phyloP scores from a whole-genome alignment of 2,113 vertebrate genomes.

The Oxygymnocypris stewartii region DNA sequence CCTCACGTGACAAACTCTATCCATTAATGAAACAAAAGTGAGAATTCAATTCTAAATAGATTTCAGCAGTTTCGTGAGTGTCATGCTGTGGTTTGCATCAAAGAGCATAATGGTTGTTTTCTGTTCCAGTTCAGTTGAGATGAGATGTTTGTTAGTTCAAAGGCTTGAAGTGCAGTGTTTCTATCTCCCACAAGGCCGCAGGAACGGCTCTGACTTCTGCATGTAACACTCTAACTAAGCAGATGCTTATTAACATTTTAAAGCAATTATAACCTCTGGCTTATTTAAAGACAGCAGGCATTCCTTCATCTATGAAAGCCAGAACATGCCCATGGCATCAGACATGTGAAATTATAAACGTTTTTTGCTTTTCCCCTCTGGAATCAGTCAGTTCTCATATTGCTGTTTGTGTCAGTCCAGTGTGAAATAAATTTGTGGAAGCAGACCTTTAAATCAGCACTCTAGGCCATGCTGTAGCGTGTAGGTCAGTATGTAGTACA shows the following conservation, averaged over 20 bases:
- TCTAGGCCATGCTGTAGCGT: background rate
- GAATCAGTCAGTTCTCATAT: background rate
- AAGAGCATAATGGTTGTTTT: constrained; percentile 72
- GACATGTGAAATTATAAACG: constrained; percentile 10
- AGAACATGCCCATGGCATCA: constrained; percentile 54
- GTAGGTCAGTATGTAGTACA: background rate
- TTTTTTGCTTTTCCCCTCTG: background rate
- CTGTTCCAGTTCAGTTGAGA: constrained; percentile 54
- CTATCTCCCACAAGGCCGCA: constrained; percentile 57
- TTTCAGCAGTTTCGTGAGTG: constrained; percentile 66
- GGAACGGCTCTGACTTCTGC: constrained; percentile 63
- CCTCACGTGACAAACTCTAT: background rate
- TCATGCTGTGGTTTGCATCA: constrained; percentile 69
- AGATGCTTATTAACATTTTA: constrained; percentile 65
- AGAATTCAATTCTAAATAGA: constrained; percentile 63
- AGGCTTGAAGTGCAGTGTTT: constrained; percentile 66
- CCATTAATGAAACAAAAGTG: background rate
- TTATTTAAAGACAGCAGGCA: constrained; percentile 68
- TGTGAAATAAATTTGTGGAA: background rate
- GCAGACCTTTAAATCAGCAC: background rate
- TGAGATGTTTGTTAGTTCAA: constrained; percentile 71
- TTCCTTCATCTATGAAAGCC: constrained; percentile 54
- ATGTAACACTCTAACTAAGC: constrained; percentile 62
- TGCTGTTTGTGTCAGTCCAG: background rate
- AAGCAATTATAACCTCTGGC: constrained; percentile 63